Percentiles rank a stretch among this genome's conserved stretches.
phyloP scores from a whole-genome alignment of 2,888 invertebrate genomes.

The Tryphoninae sp. region DNA sequence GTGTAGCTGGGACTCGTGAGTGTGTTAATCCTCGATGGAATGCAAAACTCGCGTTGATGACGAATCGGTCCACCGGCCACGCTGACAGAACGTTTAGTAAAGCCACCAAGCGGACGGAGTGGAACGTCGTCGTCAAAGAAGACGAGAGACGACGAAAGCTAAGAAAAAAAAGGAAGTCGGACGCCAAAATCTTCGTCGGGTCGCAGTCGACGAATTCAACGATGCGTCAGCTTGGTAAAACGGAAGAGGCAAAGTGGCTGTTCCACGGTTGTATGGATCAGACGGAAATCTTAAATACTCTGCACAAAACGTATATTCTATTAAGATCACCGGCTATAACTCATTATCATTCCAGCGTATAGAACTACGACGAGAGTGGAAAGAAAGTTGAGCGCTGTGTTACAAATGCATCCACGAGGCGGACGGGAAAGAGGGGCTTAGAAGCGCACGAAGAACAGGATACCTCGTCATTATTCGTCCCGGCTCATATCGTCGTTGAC shows the following conservation, averaged over 20 bases:
- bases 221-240: neutral
- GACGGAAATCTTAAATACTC: neutral
- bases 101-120: slow-evolving; percentile 13
- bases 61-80: slow-evolving; percentile 46
- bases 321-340: slow-evolving; percentile 29
- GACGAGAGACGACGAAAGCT: neutral
- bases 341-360: slow-evolving; percentile 50
- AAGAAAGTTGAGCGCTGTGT: slow-evolving; percentile 25
- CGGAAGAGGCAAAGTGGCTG: slow-evolving; percentile 18
- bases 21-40: slow-evolving; percentile 46
- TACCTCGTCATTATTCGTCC: slow-evolving; percentile 53
- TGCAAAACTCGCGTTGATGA: slow-evolving; percentile 55
- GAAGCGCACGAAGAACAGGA: slow-evolving; percentile 15
- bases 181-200: neutral
- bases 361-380: neutral
- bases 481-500: slow-evolving; percentile 57
- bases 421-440: neutral
- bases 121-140: slow-evolving; percentile 34
- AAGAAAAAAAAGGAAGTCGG: neutral
- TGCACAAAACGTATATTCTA: neutral
- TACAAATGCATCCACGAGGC: slow-evolving; percentile 16
- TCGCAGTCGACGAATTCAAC: neutral
- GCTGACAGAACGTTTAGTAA: slow-evolving; percentile 60
- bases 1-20: neutral
- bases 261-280: slow-evolving; percentile 6